Evolutionary conservation across 2,888 invertebrate species (phyloP).

Genomic region (Drosophila trichaetosa): DNA sequence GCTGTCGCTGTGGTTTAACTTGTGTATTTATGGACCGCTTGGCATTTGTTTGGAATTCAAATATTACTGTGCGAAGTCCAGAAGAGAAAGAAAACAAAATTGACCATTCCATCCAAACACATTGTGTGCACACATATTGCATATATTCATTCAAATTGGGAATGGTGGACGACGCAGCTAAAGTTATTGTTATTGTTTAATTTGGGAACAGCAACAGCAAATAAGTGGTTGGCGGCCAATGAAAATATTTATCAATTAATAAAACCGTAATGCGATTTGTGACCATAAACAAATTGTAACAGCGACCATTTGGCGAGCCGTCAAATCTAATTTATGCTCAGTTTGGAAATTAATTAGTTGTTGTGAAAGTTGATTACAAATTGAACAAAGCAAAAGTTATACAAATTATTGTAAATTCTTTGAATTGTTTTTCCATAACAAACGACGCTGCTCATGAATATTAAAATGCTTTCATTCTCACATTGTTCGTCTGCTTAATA

Average conservation of each 20-base stretch:
- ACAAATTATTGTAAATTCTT: slow-evolving; percentile 10
- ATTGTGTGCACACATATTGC: slow-evolving; percentile 7
- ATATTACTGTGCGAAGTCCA: slow-evolving; percentile 16
- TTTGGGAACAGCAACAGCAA: slow-evolving; percentile 26
- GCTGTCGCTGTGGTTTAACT: slow-evolving; percentile 30
- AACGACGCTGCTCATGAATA: slow-evolving; percentile 13
- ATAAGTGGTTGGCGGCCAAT: slow-evolving; percentile 28
- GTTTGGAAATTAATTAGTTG: slow-evolving; percentile 41
- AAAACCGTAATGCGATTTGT: slow-evolving; percentile 14
- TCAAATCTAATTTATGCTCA: slow-evolving; percentile 44
- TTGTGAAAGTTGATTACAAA: slow-evolving; percentile 21
- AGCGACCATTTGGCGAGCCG: slow-evolving; percentile 10
- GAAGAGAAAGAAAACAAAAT: not conserved
- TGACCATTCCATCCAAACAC: not conserved
- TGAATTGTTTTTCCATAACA: slow-evolving; percentile 3
- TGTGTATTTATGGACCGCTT: slow-evolving; percentile 41
- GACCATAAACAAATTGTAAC: slow-evolving; percentile 10
- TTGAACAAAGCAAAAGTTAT: slow-evolving; percentile 9
- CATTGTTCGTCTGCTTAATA: not conserved
- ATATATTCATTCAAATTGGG: slow-evolving; percentile 1
- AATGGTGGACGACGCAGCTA: slow-evolving; percentile 24
- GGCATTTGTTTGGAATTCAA: slow-evolving; percentile 54
- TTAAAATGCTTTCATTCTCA: not conserved
- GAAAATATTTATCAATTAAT: slow-evolving; percentile 69
- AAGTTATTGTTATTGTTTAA: slow-evolving; percentile 54